Percentiles rank a stretch among this genome's conserved stretches.
phyloP scores from a whole-genome alignment of 1,140 invertebrate genomes.

The Cydia strobilella region DNA sequence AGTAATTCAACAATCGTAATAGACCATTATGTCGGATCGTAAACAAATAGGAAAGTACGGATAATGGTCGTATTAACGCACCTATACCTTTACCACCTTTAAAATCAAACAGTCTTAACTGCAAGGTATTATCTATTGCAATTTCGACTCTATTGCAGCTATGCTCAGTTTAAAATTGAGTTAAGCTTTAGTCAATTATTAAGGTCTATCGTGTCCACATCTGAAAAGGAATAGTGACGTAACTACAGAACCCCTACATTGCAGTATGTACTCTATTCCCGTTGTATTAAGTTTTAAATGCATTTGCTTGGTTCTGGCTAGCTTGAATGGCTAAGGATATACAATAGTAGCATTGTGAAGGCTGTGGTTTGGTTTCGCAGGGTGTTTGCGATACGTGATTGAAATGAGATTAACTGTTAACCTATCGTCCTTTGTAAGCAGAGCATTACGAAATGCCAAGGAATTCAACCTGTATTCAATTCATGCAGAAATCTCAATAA shows the following conservation, averaged over 20 bases:
- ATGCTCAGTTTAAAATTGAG: background rate
- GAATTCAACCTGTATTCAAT: background rate
- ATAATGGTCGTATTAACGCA: constrained; percentile 59
- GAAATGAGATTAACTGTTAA: constrained; percentile 21
- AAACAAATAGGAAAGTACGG: constrained; percentile 64
- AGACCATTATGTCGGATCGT: constrained; percentile 59
- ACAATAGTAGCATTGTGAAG: constrained; percentile 19
- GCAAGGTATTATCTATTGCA: background rate
- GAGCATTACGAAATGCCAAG: constrained; percentile 1
- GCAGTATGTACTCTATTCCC: background rate
- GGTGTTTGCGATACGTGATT: constrained; percentile 20
- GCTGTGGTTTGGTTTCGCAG: constrained; percentile 18
- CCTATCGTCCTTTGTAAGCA: constrained; percentile 20
- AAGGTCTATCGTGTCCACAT: background rate
- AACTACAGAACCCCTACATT: background rate
- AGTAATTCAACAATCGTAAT: constrained; percentile 60
- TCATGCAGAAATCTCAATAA: background rate
- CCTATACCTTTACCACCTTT: background rate
- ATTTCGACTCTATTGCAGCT: background rate
- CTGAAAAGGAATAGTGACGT: background rate
- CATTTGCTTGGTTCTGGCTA: background rate
- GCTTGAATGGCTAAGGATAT: constrained; percentile 4
- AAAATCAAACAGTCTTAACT: background rate
- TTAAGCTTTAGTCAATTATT: constrained; percentile 7
- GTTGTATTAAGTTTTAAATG: background rate